Evolutionary conservation across 2,113 vertebrate species (phyloP).

Genomic region (Ascaphus truei): DNA sequence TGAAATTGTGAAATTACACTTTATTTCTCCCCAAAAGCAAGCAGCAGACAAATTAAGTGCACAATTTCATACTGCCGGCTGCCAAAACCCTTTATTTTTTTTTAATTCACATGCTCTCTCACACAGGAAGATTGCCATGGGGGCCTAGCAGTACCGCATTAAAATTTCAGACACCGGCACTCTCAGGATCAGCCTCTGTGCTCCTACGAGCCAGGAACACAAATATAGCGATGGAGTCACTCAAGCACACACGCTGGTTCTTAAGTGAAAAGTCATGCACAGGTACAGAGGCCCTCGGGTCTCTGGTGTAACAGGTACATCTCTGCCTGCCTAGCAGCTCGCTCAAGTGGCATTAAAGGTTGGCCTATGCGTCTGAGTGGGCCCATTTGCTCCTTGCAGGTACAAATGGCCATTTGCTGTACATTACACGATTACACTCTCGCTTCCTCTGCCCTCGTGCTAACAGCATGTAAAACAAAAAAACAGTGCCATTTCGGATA

Average conservation of each 20-base stretch:
- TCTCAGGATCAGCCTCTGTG: conserved; percentile 41
- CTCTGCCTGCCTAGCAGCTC: conserved; percentile 62
- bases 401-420: conserved; percentile 94
- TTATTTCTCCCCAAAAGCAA: too few species aligned
- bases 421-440: conserved; percentile 73
- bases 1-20: too few species aligned
- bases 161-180: conserved; percentile 54
- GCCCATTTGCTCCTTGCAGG: conserved; percentile 68
- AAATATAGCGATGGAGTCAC: conserved; percentile 64
- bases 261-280: conserved; percentile 89
- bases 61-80: too few species aligned
- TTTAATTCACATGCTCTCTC: conserved; percentile 40
- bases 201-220: conserved; percentile 52
- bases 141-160: conserved; percentile 46
- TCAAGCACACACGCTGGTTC: conserved; percentile 66
- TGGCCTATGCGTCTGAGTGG: conserved; percentile 52
- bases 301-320: conserved; percentile 79
- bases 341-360: conserved; percentile 85
- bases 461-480: conserved; percentile 84
- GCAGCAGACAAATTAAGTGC: too few species aligned
- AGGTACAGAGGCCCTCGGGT: conserved; percentile 67
- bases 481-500: conserved; percentile 65
- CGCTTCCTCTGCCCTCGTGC: conserved; percentile 64
- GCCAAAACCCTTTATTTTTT: background rate
- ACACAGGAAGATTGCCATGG: conserved; percentile 51